A percentile compares a stretch with the other conserved stretches of the same genome.
Evolutionary conservation across 2,888 invertebrate species (phyloP).

Genomic region (Tetramorium bicarinatum): DNA sequence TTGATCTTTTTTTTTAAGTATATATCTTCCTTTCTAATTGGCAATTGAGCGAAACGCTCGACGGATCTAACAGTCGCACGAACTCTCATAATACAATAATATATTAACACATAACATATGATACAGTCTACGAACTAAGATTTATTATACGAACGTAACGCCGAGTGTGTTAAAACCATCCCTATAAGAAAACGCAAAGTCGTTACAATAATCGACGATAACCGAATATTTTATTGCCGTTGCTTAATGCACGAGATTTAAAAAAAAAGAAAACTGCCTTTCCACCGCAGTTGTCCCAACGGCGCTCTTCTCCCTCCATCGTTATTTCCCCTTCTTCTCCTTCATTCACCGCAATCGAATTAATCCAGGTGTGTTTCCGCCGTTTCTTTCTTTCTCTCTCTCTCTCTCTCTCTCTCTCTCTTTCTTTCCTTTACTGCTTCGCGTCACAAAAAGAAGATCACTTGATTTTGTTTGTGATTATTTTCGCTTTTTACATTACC

Average conservation of each 20-base stretch:
- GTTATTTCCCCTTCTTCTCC: conserved; percentile 40
- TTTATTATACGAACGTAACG: conserved; percentile 68
- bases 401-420: conserved; percentile 19
- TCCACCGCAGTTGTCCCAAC: conserved; percentile 43
- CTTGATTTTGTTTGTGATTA: conserved; percentile 45
- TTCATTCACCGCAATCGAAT: conserved; percentile 33
- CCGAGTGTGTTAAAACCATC: conserved; percentile 66
- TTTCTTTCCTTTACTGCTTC: conserved; percentile 67
- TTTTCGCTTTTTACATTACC: conserved; percentile 21
- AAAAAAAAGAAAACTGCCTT: conserved; percentile 57
- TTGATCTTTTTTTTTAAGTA: not conserved
- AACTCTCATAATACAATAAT: conserved; percentile 44
- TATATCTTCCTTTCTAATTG: conserved; percentile 20
- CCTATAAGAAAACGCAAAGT: conserved; percentile 64
- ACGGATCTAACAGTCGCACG: conserved; percentile 43
- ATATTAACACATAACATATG: conserved; percentile 68
- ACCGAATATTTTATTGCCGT: conserved; percentile 56
- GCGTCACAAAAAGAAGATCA: conserved; percentile 66
- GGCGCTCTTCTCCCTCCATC: conserved; percentile 44
- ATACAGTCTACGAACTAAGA: conserved; percentile 71
- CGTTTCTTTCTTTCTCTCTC: conserved; percentile 24
- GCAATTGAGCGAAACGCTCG: conserved; percentile 51
- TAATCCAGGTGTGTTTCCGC: conserved; percentile 43
- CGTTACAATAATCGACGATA: conserved; percentile 54
- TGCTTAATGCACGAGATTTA: conserved; percentile 34